phyloP scores from a whole-genome alignment of 2,888 invertebrate species.

The Byasa hedistus region DNA sequence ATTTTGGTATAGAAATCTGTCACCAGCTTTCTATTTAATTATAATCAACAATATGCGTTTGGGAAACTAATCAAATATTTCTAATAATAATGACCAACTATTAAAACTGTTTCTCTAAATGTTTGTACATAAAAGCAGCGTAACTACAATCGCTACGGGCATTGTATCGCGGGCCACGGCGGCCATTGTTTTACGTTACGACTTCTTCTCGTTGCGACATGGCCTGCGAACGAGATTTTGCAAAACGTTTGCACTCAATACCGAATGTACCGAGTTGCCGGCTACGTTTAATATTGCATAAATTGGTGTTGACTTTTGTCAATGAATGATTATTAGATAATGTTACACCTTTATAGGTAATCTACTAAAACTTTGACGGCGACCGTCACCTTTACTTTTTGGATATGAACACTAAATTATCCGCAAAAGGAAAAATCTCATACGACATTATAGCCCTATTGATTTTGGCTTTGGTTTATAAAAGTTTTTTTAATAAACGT shows the following conservation, averaged over 20 bases:
- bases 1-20: background rate
- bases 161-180: conserved; percentile 58
- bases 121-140: conserved; percentile 31
- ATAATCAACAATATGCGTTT: background rate
- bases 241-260: conserved; percentile 52
- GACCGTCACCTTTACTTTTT: background rate
- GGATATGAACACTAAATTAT: background rate
- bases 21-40: background rate
- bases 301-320: background rate
- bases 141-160: conserved; percentile 46
- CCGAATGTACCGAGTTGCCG: conserved; percentile 23
- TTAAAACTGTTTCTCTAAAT: conserved; percentile 5
- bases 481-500: background rate
- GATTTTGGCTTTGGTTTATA: too few species aligned
- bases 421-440: too few species aligned
- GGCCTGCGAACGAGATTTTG: conserved; percentile 56
- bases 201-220: conserved; percentile 58
- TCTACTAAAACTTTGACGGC: background rate
- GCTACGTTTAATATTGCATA: conserved; percentile 11
- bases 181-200: conserved; percentile 59
- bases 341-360: background rate
- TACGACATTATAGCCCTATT: too few species aligned
- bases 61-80: background rate
- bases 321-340: background rate
- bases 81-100: background rate